These are phyloP conservation scores for Mythimna albipuncta DNA, from an alignment of 2,888 invertebrate species.

Conservation along the genomic window DNA sequence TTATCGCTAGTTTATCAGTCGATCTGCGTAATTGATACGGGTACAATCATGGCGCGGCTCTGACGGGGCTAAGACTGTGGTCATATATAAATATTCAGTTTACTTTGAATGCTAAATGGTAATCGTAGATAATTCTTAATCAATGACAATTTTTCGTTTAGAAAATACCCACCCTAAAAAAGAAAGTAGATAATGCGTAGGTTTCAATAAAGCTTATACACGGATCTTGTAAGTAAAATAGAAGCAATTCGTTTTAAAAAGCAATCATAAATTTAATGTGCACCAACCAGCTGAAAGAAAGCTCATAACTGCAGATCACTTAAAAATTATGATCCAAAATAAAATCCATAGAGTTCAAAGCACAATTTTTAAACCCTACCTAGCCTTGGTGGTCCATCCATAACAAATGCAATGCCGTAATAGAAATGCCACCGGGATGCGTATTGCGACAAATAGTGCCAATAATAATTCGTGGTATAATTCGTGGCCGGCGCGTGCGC, in stretches of 20 bases:
- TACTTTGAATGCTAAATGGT: constrained; percentile 57
- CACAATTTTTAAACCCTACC: constrained; percentile 35
- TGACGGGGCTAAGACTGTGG: constrained; percentile 70
- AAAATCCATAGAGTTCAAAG: constrained; percentile 23
- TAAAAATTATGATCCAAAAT: constrained; percentile 17
- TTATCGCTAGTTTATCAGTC: constrained; percentile 83
- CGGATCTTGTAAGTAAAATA: not conserved
- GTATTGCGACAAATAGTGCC: constrained; percentile 81
- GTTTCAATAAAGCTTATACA: not conserved
- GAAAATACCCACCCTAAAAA: constrained; percentile 6
- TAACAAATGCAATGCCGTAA: constrained; percentile 63
- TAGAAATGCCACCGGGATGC: constrained; percentile 70
- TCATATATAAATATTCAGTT: constrained; percentile 70
- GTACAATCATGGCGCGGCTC: constrained; percentile 74
- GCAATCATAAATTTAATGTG: too few relatives aligned
- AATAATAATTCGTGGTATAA: constrained; percentile 82
- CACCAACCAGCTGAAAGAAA: not conserved
- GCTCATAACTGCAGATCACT: not conserved
- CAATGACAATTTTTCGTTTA: constrained; percentile 33
- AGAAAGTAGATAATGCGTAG: constrained; percentile 11
- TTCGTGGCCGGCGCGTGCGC: constrained; percentile 83
- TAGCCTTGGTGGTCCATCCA: constrained; percentile 69
- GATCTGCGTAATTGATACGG: constrained; percentile 88
- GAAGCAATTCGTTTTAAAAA: not conserved
- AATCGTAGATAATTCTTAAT: constrained; percentile 34